phyloP scores from a whole-genome alignment of 2,888 invertebrate species.

The Brachyopa scutellaris region DNA sequence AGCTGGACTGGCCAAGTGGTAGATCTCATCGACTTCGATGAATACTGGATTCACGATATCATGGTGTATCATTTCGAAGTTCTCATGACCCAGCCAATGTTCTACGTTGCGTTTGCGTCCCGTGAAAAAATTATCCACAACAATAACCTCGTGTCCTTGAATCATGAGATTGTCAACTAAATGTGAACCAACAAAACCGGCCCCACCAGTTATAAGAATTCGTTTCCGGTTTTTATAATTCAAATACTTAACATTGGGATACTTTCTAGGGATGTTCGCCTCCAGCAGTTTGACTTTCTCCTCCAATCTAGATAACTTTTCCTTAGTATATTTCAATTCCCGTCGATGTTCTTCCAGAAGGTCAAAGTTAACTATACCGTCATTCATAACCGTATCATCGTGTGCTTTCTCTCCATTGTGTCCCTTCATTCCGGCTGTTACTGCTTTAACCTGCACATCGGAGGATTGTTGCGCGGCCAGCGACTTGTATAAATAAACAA shows the following conservation, averaged over 20 bases:
- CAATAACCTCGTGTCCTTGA: slow-evolving; percentile 97
- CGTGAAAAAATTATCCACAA: slow-evolving; percentile 99
- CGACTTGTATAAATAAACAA: slow-evolving; percentile 76
- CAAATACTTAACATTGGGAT: slow-evolving; percentile 94
- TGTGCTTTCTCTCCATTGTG: neutral
- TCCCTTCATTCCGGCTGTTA: slow-evolving; percentile 1
- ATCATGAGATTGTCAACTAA: slow-evolving; percentile 97
- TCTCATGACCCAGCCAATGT: slow-evolving; percentile 99
- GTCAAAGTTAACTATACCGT: slow-evolving; percentile 38
- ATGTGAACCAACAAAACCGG: slow-evolving; percentile 99
- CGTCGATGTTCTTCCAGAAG: slow-evolving; percentile 75
- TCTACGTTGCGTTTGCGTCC: slow-evolving; percentile 98
- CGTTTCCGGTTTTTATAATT: slow-evolving; percentile 96
- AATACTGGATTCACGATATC: slow-evolving; percentile 99
- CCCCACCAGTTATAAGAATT: slow-evolving; percentile 97
- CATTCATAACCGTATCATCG: slow-evolving; percentile 9
- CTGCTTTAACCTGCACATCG: neutral
- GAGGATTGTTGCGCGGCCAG: slow-evolving; percentile 54
- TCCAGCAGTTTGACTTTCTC: slow-evolving; percentile 88
- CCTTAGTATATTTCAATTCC: slow-evolving; percentile 85
- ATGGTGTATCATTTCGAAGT: slow-evolving; percentile 99
- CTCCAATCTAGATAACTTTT: slow-evolving; percentile 86
- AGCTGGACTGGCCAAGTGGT: slow-evolving; percentile 99
- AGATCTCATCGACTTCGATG: slow-evolving; percentile 98
- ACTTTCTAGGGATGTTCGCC: slow-evolving; percentile 89